Percentiles rank a stretch among this genome's conserved stretches.
Evolutionary conservation across 2,113 vertebrate genomes (phyloP).

Genomic region (Puffinus mauretanicus): DNA sequence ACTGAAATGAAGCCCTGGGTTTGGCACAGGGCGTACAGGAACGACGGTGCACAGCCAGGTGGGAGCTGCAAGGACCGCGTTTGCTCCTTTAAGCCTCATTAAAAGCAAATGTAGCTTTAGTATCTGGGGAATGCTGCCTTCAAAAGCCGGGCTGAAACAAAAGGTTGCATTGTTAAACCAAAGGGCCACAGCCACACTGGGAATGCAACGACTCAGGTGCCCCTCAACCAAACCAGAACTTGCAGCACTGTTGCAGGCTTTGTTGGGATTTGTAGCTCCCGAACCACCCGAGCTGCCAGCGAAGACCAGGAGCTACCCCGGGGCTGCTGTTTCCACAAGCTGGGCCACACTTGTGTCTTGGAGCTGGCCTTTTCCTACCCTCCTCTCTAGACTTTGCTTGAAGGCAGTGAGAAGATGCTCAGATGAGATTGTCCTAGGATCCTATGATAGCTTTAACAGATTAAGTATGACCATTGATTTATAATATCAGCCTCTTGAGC

Average conservation of each 20-base stretch:
- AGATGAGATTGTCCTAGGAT: not conserved
- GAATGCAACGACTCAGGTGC: not conserved
- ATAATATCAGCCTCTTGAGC: not conserved
- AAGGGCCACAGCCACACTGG: not conserved
- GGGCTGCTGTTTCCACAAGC: not conserved
- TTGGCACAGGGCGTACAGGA: not conserved
- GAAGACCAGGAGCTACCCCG: not conserved
- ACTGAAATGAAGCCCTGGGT: not conserved
- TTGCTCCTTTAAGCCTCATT: not conserved
- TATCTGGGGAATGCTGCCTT: not conserved
- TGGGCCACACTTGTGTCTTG: not conserved
- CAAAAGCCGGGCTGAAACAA: not conserved
- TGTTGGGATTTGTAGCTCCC: not conserved
- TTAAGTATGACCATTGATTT: not conserved
- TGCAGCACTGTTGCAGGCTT: not conserved
- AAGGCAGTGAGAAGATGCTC: not conserved
- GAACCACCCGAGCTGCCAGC: not conserved
- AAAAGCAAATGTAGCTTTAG: not conserved
- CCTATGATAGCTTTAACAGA: not conserved
- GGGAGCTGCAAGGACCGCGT: not conserved
- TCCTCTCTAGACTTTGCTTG: not conserved
- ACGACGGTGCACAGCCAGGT: not conserved
- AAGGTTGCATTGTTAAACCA: not conserved
- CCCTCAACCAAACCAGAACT: not conserved
- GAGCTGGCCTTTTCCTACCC: not conserved